These are phyloP conservation scores for Spodoptera frugiperda DNA, from an alignment of 1,140 invertebrate species.

Conservation along the genomic window DNA sequence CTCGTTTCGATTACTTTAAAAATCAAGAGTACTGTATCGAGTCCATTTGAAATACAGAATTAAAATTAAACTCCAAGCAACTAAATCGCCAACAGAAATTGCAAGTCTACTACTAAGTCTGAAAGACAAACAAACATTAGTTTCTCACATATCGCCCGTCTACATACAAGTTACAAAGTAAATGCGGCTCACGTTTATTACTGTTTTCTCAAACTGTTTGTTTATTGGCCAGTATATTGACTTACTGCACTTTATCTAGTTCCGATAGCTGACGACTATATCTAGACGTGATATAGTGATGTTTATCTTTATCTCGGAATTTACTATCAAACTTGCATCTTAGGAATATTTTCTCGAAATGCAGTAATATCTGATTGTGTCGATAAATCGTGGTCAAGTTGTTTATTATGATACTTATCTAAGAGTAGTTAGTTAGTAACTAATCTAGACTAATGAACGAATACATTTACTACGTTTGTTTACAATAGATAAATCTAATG, in stretches of 20 bases:
- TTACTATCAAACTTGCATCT: slow-evolving; percentile 20
- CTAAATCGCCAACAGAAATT: too few species aligned
- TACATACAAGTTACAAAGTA: neutral
- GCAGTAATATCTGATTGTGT: neutral
- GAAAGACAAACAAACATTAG: neutral
- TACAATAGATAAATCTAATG: too few species aligned
- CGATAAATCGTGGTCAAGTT: neutral
- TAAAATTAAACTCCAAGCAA: too few species aligned
- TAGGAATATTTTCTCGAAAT: neutral
- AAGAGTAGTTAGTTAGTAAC: neutral
- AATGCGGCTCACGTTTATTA: slow-evolving; percentile 7
- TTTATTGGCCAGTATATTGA: slow-evolving; percentile 27
- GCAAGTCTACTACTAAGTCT: too few species aligned
- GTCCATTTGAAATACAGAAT: too few species aligned
- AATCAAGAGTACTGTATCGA: too few species aligned
- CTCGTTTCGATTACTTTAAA: too few species aligned
- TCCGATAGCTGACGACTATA: neutral
- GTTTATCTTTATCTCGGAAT: slow-evolving; percentile 2
- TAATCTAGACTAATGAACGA: neutral
- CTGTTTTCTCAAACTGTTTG: slow-evolving; percentile 3
- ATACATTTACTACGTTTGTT: too few species aligned
- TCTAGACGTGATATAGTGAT: neutral
- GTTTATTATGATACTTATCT: slow-evolving; percentile 13
- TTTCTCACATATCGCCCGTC: neutral
- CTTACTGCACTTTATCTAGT: slow-evolving; percentile 24